These are phyloP conservation scores for Solenodon paradoxus DNA, from an alignment of 2,113 vertebrate genomes.

Conservation along the genomic window DNA sequence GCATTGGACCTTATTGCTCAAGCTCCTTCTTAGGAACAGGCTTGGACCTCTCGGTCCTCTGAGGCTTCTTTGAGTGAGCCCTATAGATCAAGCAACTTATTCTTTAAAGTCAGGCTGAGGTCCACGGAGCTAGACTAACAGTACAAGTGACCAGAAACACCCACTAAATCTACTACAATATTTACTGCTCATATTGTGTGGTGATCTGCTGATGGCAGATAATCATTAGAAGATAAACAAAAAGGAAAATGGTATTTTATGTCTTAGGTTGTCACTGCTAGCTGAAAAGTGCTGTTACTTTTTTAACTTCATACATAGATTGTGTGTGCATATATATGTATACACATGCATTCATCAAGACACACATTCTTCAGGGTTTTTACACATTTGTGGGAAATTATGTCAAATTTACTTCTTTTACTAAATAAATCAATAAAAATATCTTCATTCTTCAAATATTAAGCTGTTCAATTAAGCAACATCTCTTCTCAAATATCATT, in stretches of 20 bases:
- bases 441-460: conserved; percentile 5
- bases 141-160: conserved; percentile 1
- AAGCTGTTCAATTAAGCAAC: neutral
- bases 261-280: neutral
- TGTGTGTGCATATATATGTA: neutral
- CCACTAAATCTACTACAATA: conserved; percentile 5
- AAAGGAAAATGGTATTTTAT: neutral
- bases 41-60: neutral
- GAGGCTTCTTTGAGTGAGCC: neutral
- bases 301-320: conserved; percentile 11
- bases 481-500: neutral
- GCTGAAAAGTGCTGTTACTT: neutral
- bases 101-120: neutral
- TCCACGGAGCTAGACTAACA: neutral
- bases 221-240: conserved; percentile 37
- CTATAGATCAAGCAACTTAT: neutral
- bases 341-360: neutral
- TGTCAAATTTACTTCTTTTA: neutral
- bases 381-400: neutral
- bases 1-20: neutral
- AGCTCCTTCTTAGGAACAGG: neutral
- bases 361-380: neutral
- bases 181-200: conserved; percentile 35
- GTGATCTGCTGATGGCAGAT: conserved; percentile 62
- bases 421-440: conserved; percentile 21